Base-by-base conservation (phyloP, 2,888 invertebrate species). In the Trimorus sp. region DNA sequence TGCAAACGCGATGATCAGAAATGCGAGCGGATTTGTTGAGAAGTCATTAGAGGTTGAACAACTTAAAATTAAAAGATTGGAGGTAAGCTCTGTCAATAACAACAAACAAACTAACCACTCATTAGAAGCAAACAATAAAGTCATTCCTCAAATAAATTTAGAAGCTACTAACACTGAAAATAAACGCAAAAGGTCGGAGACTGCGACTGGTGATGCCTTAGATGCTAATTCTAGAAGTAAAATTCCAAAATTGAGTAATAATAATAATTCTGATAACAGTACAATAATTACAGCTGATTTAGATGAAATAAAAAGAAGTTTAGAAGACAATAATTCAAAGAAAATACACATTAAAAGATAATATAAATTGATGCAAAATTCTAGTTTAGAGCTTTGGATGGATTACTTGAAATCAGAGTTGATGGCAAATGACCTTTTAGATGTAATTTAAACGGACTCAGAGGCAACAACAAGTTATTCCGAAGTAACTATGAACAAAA, bases 331-430 rank as follows among this genome's bases (percentile, higher is more conserved):
- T 45, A 9, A 45, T 12, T 12, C 45, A 45, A 45, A 45, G 45
- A 45, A 45, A 45, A 45, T 45, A 9, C 9, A 45, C n/a, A 12
- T 12, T 51, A 51, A 51, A 51, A 6, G 51, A 51, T 4, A 51
- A 11, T 51, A 51, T 14, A 51, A 51, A 14, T 14, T 51, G 7
- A 51, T 14, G 15, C 51, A 14, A 51, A 7, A 51, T 1, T 51
- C 51, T 12, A 51, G 15, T 14, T 51, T 51, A 51, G 51, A 51
- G n/a, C 51, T 51, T 51, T 51, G 51, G 51, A 14, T 14, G 12
- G 51, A 51, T 14, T 14, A 7, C 14, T 51, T 51, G 15, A 51
- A 14, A 51, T 51, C 51, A 51, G 51, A 51, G 14, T 14, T 51
- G 15, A 51, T 51, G n/a, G 51, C 51, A 14, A 51, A 14, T 14